These are phyloP conservation scores for Triops cancriformis DNA, from an alignment of 1,140 invertebrate species.

Conservation along the genomic window DNA sequence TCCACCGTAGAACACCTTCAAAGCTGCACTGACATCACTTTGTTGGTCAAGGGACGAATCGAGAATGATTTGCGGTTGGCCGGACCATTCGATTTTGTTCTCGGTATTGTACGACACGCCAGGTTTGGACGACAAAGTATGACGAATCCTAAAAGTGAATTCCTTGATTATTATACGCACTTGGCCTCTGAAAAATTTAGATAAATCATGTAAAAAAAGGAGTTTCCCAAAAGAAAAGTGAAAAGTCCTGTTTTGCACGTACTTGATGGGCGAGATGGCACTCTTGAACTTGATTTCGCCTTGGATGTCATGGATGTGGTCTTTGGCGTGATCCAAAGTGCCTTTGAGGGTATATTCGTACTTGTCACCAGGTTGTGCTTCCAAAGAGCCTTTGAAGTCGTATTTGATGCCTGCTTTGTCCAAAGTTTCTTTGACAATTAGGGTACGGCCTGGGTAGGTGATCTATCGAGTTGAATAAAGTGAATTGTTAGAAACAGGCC, in stretches of 20 bases:
- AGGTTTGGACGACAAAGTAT: conserved; percentile 14
- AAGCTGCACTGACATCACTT: not conserved
- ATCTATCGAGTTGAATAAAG: not conserved
- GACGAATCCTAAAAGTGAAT: conserved; percentile 17
- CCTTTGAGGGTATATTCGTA: conserved; percentile 52
- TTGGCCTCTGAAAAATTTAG: too few relatives aligned
- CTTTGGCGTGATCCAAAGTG: conserved; percentile 41
- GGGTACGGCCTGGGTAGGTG: conserved; percentile 22
- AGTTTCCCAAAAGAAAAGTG: too few relatives aligned
- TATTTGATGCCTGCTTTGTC: conserved; percentile 24
- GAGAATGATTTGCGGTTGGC: not conserved
- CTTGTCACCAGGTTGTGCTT: conserved; percentile 51
- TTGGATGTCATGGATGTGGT: conserved; percentile 28
- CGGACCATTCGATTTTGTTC: conserved; percentile 25
- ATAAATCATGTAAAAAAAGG: too few relatives aligned
- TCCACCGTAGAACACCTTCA: not conserved
- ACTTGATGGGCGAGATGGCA: conserved; percentile 22
- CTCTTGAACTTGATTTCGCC: conserved; percentile 11
- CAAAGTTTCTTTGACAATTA: conserved; percentile 16
- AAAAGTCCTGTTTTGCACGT: not conserved
- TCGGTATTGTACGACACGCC: conserved; percentile 17
- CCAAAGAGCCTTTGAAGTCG: conserved; percentile 37
- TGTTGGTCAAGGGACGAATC: not conserved
- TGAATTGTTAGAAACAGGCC: not conserved
- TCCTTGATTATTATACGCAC: too few relatives aligned